phyloP scores from a whole-genome alignment of 2,888 invertebrate species.

The Cataglyphis altisquamis region DNA sequence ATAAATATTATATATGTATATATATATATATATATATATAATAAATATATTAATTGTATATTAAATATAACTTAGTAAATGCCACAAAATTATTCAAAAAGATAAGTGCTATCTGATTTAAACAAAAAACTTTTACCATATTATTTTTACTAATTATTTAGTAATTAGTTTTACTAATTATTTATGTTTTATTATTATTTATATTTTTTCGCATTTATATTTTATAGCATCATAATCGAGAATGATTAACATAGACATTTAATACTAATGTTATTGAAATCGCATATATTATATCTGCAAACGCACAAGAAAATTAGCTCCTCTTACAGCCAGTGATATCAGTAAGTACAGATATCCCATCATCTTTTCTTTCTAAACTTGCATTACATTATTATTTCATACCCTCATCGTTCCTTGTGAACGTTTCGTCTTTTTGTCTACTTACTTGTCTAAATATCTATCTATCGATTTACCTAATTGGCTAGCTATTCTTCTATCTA shows the following conservation, averaged over 20 bases:
- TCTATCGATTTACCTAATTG: slow-evolving; percentile 42
- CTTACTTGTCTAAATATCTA: slow-evolving; percentile 29
- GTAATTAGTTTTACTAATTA: not conserved
- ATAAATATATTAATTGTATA: not conserved
- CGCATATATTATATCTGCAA: slow-evolving; percentile 5
- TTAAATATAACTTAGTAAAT: slow-evolving; percentile 1
- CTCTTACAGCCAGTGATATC: slow-evolving; percentile 75
- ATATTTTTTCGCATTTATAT: not conserved
- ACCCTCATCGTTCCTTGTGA: not conserved
- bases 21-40: too few relatives aligned
- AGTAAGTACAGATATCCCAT: slow-evolving; percentile 77
- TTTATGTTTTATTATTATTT: not conserved
- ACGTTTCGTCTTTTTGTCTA: slow-evolving; percentile 16
- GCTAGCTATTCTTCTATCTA: slow-evolving; percentile 49
- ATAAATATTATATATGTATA: too few relatives aligned
- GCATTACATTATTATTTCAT: slow-evolving; percentile 6
- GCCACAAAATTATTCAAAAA: not conserved
- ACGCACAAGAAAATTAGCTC: slow-evolving; percentile 50
- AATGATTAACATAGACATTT: slow-evolving; percentile 5
- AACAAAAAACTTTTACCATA: not conserved
- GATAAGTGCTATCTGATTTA: not conserved
- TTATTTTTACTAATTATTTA: not conserved
- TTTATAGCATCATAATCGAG: slow-evolving; percentile 9
- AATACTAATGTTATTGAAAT: slow-evolving; percentile 6
- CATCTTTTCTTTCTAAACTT: slow-evolving; percentile 25